These are phyloP conservation scores for Rhabdophis nuchalis DNA, from an alignment of 2,797 vertebrate species.

Conservation along the genomic window DNA sequence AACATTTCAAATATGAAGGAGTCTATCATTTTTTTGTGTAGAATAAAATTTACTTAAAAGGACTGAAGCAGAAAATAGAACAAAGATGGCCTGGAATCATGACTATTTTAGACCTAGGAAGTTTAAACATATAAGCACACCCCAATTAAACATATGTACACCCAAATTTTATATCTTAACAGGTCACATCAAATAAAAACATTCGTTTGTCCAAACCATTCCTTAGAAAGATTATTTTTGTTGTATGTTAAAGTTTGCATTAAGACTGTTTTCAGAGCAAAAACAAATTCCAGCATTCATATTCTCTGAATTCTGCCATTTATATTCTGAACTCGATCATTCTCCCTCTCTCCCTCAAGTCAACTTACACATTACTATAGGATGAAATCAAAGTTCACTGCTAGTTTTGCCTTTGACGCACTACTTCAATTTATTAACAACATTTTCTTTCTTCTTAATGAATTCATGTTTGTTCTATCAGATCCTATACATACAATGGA, in stretches of 20 bases:
- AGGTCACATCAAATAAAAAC: neutral
- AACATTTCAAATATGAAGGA: conserved; percentile 62
- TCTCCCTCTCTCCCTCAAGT: neutral
- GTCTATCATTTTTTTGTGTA: conserved; percentile 44
- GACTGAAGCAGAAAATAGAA: neutral
- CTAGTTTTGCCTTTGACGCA: neutral
- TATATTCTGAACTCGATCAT: neutral
- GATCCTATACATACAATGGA: neutral
- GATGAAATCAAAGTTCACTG: neutral
- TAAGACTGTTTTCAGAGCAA: neutral
- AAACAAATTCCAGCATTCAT: neutral
- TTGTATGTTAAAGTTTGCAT: neutral
- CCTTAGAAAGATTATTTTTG: neutral
- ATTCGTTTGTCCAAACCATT: neutral
- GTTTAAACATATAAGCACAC: neutral
- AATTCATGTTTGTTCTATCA: neutral
- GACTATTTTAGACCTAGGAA: neutral
- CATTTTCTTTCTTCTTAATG: neutral
- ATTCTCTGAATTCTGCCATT: neutral
- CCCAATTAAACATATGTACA: neutral
- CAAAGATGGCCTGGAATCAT: neutral
- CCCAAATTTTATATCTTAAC: neutral
- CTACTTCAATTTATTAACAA: neutral
- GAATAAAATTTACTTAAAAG: neutral
- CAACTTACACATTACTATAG: neutral